Evolutionary conservation across 2,888 invertebrate species (phyloP).

Genomic region (Dasypogon diadema): DNA sequence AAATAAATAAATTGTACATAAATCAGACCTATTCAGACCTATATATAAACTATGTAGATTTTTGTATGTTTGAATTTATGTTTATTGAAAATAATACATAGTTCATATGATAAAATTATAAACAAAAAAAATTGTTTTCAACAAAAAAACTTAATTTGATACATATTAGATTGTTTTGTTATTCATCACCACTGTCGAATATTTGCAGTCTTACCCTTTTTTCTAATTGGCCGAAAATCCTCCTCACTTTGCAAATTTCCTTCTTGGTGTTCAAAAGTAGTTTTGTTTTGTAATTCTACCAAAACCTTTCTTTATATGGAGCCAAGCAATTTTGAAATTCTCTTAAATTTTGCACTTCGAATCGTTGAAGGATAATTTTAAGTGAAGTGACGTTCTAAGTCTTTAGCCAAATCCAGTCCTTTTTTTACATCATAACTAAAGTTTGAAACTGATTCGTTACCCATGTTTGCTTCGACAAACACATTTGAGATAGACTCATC

Average conservation of each 20-base stretch:
- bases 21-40: constrained; percentile 37
- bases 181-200: constrained; percentile 42
- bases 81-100: constrained; percentile 20
- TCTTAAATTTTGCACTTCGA: neutral
- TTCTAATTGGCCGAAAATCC: constrained; percentile 25
- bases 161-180: constrained; percentile 24
- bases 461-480: neutral
- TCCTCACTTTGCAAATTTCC: constrained; percentile 33
- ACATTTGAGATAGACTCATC: neutral
- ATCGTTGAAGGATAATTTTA: neutral
- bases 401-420: neutral
- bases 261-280: constrained; percentile 35
- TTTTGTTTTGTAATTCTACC: constrained; percentile 37
- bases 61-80: constrained; percentile 12
- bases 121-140: constrained; percentile 24
- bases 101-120: constrained; percentile 31
- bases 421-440: neutral
- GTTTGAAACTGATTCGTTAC: neutral
- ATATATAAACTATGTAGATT: constrained; percentile 28
- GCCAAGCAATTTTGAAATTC: constrained; percentile 33
- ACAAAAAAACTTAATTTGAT: constrained; percentile 19
- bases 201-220: constrained; percentile 28
- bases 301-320: constrained; percentile 38
- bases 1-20: constrained; percentile 32
- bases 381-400: neutral